Evolutionary conservation across 2,113 vertebrate species (phyloP), one percentile per base, ranked within the genome.

Genomic region (Puffinus mauretanicus): DNA sequence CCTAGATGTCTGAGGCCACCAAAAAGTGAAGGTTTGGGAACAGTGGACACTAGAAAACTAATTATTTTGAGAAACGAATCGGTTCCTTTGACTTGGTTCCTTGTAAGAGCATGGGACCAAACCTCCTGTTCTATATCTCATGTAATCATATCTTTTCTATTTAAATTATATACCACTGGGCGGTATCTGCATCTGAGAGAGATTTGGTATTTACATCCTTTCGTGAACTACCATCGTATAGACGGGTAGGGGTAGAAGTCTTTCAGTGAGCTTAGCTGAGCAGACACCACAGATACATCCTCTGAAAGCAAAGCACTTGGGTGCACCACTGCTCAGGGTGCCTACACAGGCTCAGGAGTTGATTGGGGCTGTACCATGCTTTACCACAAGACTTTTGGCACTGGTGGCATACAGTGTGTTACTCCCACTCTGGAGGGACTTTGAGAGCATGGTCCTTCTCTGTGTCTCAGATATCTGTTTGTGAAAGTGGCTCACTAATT

Each of bases 331-430:
- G 19, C 36, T 58, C 30, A 38, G 18, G 13, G 8, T 66, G 27
- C 22, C 19, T 15, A 17, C 32, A 9, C 0, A 0, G 17, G 4
- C 25, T 70, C 9, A 0, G 2, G 13, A 6, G 16, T 26, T 26
- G 7, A 3, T 2, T 42, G 1, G 9, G 27, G 9, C 34, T 72
- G 7, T 77, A 24, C n/a, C 9, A 3, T 10, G 22, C 26, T 83
- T 47, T 52, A 30, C 17, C 16, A 17, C 26, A 55, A 34, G 49
- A 11, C 3, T 52, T 88, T 18, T 18, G 27, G 18, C 40, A 62
- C 10, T 46, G 7, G 21, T 40, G 24, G 10, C 32, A 17, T 32
- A 47, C n/a, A 13, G 8, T 66, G 13, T 75, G 20, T 66, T 62
- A 26, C 12, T 78, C 6, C 10, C 40, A 8, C 18, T 64, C 61